phyloP scores from a whole-genome alignment of 2,113 vertebrate species.

The human (Homo sapiens) region DNA sequence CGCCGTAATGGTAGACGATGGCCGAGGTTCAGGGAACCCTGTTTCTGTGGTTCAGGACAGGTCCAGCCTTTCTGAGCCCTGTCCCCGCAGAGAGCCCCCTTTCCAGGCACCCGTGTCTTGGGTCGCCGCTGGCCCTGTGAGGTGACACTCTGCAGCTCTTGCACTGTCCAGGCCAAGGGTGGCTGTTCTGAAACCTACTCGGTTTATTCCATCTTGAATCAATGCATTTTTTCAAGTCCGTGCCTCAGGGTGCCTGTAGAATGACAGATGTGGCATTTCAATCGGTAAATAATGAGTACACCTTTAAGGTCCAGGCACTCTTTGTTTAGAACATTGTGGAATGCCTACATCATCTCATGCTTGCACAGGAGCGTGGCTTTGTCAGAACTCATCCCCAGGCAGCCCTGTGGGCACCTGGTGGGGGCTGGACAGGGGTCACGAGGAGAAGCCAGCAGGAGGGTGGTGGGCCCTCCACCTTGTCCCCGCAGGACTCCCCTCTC shows the following conservation, averaged over 20 bases:
- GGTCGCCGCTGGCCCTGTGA: fast-evolving
- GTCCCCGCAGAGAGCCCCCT: fast-evolving
- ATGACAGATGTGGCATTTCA: neutral
- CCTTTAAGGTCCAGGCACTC: neutral
- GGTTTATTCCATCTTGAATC: neutral
- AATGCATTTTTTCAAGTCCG: no score
- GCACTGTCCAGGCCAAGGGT: neutral
- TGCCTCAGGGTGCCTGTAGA: neutral
- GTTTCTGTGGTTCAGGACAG: no score
- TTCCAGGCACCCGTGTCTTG: no score
- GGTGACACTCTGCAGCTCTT: fast-evolving
- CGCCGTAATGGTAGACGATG: neutral
- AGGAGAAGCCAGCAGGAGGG: neutral
- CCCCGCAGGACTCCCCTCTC: no score
- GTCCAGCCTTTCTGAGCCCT: neutral
- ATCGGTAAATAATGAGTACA: neutral
- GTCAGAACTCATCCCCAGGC: neutral
- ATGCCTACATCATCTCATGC: neutral
- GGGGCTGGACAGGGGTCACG: no score
- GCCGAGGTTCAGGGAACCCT: neutral
- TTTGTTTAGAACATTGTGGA: neutral
- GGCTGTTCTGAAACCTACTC: neutral
- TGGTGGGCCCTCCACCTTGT: neutral
- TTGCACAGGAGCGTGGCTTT: no score
- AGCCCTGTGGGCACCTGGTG: no score